Conservation (phyloP, 2,888 invertebrate species). For the Parthenolecanium corni region DNA sequence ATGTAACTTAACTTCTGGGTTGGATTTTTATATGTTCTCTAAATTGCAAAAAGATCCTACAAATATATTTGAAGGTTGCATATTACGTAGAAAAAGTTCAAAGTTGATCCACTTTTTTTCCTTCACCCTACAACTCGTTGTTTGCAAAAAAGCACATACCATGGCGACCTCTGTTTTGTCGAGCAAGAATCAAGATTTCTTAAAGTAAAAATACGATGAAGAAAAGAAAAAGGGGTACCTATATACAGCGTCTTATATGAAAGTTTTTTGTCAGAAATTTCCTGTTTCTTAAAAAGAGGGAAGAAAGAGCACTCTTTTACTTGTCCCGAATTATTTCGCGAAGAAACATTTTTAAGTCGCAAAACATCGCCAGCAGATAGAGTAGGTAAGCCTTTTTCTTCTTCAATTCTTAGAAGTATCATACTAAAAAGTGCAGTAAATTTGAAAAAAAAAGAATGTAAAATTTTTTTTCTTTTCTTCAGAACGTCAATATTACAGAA, state of each 20-base stretch:
- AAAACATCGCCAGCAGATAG: constrained; percentile 14
- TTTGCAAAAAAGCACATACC: not conserved
- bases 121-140: too few species aligned
- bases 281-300: constrained; percentile 15
- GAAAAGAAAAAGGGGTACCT: constrained; percentile 15
- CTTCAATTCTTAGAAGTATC: not conserved
- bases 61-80: too few species aligned
- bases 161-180: constrained; percentile 15
- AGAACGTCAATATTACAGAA: too few species aligned
- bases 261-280: constrained; percentile 10
- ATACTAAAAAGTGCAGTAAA: not conserved
- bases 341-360: constrained; percentile 18
- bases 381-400: constrained; percentile 10
- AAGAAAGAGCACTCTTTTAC: constrained; percentile 22
- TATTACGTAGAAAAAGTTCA: too few species aligned
- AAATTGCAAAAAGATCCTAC: too few species aligned
- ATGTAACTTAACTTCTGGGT: too few species aligned
- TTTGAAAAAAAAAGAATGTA: not conserved
- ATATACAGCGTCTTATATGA: constrained; percentile 1
- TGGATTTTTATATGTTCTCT: too few species aligned
- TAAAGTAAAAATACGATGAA: constrained; percentile 7
- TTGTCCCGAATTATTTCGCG: constrained; percentile 1
- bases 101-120: too few species aligned
- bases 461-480: too few species aligned
- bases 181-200: constrained; percentile 3